Evolutionary conservation across 2,113 vertebrate genomes (phyloP), one percentile per base, ranked within the genome.

Genomic region (Microtus montanus): DNA sequence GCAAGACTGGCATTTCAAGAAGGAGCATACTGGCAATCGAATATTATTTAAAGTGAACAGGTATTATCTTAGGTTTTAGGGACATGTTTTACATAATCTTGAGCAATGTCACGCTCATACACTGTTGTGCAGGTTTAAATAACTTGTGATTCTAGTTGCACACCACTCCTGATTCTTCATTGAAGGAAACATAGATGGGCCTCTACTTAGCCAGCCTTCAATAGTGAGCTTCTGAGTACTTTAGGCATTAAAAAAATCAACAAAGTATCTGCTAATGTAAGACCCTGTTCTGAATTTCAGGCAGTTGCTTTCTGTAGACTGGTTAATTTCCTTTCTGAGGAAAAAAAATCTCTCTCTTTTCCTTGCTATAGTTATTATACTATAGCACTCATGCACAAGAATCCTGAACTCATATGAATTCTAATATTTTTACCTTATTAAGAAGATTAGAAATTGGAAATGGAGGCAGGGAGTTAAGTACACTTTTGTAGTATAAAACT

Each of bases 181-280:
- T 14, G 33, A 68, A 70, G 1, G 19, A 15, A 41, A 2, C 44
- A 4, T 63, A 41, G 24, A 6, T 11, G 15, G 30, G 2, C 1
- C 9, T 30, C 52, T 47, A 38, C 0, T 66, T 44, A 49, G 2
- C 13, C 13, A 74, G 44, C 22, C 12, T 73, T 75, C 63, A 11
- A 9, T 19, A n/a, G 6, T 35, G 4, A 13, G 54, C 22, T 63
- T 88, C 71, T 70, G 44, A 52, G 10, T 63, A 33, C 15, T 71
- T 75, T 10, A 30, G 17, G n/a, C 19, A 80, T 63, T 58, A 58
- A 58, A 49, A 49, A 30, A 58, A 86, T 52, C 35, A 70, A 20
- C 20, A 58, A 58, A 74, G 28, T 91, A 30, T 38, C 19, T 64
- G 10, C 38, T 82, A 84, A 84, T 80, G 49, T 30, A 85, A 38